Evolutionary conservation across 2,113 vertebrate genomes (phyloP).

Genomic region (Alosa alosa): DNA sequence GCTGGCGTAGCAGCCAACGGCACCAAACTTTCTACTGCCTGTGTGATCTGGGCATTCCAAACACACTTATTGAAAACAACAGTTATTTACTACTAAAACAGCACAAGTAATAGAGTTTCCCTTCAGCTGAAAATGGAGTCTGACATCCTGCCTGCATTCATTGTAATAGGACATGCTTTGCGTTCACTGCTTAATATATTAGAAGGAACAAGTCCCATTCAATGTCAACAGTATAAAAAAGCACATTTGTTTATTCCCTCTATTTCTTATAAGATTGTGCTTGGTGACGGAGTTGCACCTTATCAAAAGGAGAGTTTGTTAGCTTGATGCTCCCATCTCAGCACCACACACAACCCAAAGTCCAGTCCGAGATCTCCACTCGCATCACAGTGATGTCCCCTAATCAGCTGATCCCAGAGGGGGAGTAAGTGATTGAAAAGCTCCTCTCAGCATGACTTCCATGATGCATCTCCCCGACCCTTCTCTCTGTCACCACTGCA

Average conservation of each 20-base stretch:
- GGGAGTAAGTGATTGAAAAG: neutral
- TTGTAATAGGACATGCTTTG: neutral
- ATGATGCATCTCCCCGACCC: conserved; percentile 22
- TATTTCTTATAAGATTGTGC: neutral
- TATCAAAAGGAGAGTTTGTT: neutral
- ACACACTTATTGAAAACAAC: conserved; percentile 7
- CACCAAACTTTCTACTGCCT: neutral
- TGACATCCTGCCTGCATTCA: neutral
- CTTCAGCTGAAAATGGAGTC: neutral
- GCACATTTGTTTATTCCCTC: neutral
- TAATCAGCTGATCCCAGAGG: neutral
- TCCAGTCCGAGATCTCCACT: neutral
- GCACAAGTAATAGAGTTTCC: neutral
- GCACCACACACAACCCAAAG: neutral
- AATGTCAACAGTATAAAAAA: neutral
- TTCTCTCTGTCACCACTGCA: neutral
- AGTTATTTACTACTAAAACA: neutral
- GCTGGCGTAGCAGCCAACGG: neutral
- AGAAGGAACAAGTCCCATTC: neutral
- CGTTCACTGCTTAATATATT: neutral
- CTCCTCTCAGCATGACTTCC: neutral
- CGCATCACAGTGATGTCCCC: neutral
- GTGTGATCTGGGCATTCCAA: neutral
- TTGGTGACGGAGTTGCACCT: neutral
- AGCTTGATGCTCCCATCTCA: neutral